These are phyloP conservation scores for Tineola bisselliella DNA, from an alignment of 2,888 invertebrate species.

Conservation along the genomic window DNA sequence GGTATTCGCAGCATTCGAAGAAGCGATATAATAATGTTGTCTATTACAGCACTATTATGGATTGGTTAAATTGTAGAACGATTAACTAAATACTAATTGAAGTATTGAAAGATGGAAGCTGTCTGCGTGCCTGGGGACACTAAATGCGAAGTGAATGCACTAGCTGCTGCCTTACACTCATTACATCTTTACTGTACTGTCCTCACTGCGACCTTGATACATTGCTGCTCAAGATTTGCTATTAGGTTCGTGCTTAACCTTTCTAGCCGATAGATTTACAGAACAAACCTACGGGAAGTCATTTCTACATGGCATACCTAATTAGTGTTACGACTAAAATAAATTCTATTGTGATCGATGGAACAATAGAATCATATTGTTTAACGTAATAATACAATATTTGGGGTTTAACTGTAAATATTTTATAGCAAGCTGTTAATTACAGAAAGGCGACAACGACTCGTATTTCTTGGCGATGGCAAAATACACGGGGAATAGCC, in stretches of 20 bases:
- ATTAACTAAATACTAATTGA: neutral
- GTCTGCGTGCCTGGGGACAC: constrained; percentile 38
- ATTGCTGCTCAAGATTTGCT: constrained; percentile 35
- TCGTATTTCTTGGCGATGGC: constrained; percentile 34
- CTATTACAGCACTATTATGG: neutral
- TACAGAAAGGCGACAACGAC: neutral
- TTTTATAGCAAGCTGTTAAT: neutral
- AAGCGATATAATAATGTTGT: too few relatives aligned
- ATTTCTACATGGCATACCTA: neutral
- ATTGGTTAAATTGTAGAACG: neutral
- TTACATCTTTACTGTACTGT: constrained; percentile 56
- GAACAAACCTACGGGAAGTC: too few relatives aligned
- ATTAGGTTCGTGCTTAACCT: neutral
- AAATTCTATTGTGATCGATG: neutral
- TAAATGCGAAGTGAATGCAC: constrained; percentile 39
- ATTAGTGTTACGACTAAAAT: neutral
- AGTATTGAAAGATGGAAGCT: constrained; percentile 39
- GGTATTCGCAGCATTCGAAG: too few relatives aligned
- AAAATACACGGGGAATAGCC: constrained; percentile 43
- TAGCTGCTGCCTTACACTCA: constrained; percentile 47
- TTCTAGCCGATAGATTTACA: too few relatives aligned
- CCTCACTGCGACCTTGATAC: constrained; percentile 47
- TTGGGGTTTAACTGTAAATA: neutral
- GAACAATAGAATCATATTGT: neutral
- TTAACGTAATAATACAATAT: neutral